These are phyloP conservation scores for Aeoliscus strigatus DNA, from an alignment of 2,797 vertebrate species.

Conservation along the genomic window DNA sequence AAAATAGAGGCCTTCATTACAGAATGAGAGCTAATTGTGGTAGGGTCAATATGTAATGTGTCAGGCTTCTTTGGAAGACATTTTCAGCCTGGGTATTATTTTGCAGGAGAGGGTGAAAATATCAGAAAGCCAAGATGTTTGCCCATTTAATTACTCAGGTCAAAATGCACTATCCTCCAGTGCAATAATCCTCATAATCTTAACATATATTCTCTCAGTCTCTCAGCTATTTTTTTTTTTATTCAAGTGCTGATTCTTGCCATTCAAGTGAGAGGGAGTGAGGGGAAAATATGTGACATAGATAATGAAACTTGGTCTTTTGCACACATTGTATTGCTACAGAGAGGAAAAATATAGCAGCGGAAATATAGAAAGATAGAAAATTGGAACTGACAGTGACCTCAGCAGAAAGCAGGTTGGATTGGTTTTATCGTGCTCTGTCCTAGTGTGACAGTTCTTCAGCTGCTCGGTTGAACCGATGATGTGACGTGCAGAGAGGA, in stretches of 20 bases:
- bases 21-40: constrained; percentile 48
- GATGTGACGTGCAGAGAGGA: constrained; percentile 21
- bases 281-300: constrained; percentile 10
- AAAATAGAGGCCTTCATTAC: constrained; percentile 38
- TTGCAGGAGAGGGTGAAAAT: constrained; percentile 26
- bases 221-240: too few relatives aligned
- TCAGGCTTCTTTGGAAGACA: constrained; percentile 34
- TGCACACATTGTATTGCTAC: constrained; percentile 7
- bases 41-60: constrained; percentile 40
- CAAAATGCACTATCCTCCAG: too few relatives aligned
- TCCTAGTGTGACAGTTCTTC: constrained; percentile 24
- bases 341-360: constrained; percentile 7
- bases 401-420: constrained; percentile 37
- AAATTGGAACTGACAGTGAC: constrained; percentile 40
- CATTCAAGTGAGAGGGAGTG: too few relatives aligned
- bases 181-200: too few relatives aligned
- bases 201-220: too few relatives aligned
- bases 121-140: constrained; percentile 27
- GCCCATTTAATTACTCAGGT: constrained; percentile 18
- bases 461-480: constrained; percentile 18
- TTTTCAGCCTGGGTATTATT: constrained; percentile 33
- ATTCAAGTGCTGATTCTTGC: too few relatives aligned
- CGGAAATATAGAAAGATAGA: too few relatives aligned
- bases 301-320: constrained; percentile 15
- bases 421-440: constrained; percentile 38